A percentile compares a stretch with the other conserved stretches of the same genome.
Conservation (phyloP, 2,113 vertebrate species). For the Dinomys branickii region DNA sequence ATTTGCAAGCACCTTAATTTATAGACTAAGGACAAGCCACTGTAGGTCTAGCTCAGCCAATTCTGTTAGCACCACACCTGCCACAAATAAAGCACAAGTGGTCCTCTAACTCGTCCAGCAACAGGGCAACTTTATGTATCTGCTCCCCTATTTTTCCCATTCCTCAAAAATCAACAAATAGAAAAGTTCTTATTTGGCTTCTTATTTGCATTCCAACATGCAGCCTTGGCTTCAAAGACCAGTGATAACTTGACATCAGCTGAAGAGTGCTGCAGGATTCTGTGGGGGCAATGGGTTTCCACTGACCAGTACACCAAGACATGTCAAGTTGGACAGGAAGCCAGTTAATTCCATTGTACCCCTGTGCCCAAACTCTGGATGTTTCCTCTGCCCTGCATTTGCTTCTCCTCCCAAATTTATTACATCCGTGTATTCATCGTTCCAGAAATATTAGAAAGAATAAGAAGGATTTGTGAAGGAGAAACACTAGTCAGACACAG, state of each 20-base stretch:
- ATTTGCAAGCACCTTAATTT: slow-evolving; percentile 40
- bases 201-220: neutral
- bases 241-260: neutral
- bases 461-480: neutral
- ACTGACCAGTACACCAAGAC: neutral
- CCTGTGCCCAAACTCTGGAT: neutral
- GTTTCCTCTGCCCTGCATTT: neutral
- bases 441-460: neutral
- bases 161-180: neutral
- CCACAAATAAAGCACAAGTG: neutral
- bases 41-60: neutral
- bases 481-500: neutral
- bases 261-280: neutral
- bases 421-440: neutral
- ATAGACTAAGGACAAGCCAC: neutral
- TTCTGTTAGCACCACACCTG: neutral
- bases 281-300: neutral
- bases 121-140: neutral
- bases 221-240: neutral
- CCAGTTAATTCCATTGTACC: neutral
- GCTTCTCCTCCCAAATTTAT: neutral
- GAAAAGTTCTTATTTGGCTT: neutral
- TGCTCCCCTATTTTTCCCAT: neutral
- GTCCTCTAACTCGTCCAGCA: neutral
- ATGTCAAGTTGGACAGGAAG: neutral